Evolutionary conservation across 2,113 vertebrate genomes (phyloP), one percentile per base, ranked within the genome.

Genomic region (Erpornis zantholeuca): DNA sequence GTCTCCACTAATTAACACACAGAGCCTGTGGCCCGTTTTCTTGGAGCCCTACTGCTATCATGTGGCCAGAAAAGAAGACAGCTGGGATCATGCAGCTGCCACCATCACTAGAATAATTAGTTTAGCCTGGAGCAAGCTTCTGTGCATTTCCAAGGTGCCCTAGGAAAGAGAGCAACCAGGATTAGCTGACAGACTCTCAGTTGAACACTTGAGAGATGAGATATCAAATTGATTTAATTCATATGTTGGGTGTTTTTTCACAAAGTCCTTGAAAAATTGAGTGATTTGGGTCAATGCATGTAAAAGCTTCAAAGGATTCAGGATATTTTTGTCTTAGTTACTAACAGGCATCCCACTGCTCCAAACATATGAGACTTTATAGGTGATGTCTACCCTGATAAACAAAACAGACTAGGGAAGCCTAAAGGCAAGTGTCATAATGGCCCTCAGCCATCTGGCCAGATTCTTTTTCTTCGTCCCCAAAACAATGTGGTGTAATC

Each of bases 31-130:
- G 86, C 64, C 92, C 8, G 6, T 94, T 96, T 93, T 88, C 88
- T 95, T 97, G 91, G 95, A 96, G 76, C 64, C 95, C 82, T 96
- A 93, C 91, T 90, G 92, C 95, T 96, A 97, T 97, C 92, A 88
- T 90, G 95, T 96, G 92, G 94, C 86, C 91, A 81, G 86, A 78
- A 95, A 86, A 70, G 71, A 93, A 92, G 95, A 86, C 92, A 95
- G 79, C 90, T 97, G 91, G 92, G 86, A 96, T 88, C 72, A 88
- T 86, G 80, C 91, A 92, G 86, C 92, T 97, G 95, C 88, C 72
- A 92, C 68, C 7, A 2, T 44, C 82, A 86, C 76, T 83, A 92
- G 82, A 94, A 93, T 95, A 97, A 97, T 95, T 96, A 94, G 78
- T 96, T 93, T 94, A 88, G 94, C 94, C 92, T 88, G 38, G 9